These are phyloP conservation scores for Hirtodrosophila histrioides DNA, from an alignment of 2,888 invertebrate genomes.

Conservation along the genomic window DNA sequence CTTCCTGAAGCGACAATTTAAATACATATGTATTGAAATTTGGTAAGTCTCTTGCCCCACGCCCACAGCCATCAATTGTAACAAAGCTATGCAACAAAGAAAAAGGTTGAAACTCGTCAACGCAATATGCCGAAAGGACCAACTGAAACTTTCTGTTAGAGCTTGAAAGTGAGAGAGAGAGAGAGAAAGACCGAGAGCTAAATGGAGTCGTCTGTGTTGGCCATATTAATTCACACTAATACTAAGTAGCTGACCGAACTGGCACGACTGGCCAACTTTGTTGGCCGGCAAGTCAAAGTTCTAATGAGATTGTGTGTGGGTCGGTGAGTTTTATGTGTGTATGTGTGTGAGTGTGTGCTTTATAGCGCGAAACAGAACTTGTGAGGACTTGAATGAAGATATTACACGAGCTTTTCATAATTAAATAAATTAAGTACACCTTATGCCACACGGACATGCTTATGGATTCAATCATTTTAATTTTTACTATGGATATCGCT, in stretches of 20 bases:
- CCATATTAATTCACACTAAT: slow-evolving; percentile 34
- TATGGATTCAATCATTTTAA: neutral
- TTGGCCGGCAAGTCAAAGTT: slow-evolving; percentile 28
- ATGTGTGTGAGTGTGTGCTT: slow-evolving; percentile 4
- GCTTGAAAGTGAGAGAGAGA: too few relatives aligned
- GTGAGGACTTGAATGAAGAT: slow-evolving; percentile 15
- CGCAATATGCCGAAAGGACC: slow-evolving; percentile 13
- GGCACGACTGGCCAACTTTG: slow-evolving; percentile 42
- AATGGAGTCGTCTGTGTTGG: slow-evolving; percentile 31
- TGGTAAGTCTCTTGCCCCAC: slow-evolving; percentile 19
- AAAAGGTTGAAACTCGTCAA: neutral
- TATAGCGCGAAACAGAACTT: slow-evolving; percentile 27
- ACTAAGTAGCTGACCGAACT: slow-evolving; percentile 19
- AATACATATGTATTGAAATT: slow-evolving; percentile 19
- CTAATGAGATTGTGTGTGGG: neutral
- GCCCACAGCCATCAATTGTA: slow-evolving; percentile 9
- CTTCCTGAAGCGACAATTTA: slow-evolving; percentile 27
- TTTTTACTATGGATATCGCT: neutral
- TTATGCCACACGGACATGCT: neutral
- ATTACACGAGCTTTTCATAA: slow-evolving; percentile 30
- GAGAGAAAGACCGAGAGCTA: slow-evolving; percentile 13
- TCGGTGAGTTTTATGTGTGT: neutral
- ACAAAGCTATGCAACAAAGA: slow-evolving; percentile 46
- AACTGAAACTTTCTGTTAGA: neutral
- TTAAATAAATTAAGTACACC: slow-evolving; percentile 1